Evolutionary conservation across 2,113 vertebrate species (phyloP), one percentile per base, ranked within the genome.

Genomic region (Sapajus apella): DNA sequence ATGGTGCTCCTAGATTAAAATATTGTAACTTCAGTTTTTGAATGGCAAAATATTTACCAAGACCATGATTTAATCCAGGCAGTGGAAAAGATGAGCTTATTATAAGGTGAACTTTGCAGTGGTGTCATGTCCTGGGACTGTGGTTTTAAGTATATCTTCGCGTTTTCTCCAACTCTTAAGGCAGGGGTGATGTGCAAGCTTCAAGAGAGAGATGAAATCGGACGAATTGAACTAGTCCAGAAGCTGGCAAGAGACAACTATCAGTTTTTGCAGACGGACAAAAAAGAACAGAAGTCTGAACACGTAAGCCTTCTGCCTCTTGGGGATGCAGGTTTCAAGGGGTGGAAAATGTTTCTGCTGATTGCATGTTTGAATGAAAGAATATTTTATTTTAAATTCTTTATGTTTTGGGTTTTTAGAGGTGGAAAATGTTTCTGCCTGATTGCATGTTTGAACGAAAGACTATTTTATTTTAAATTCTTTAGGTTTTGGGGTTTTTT

Each of bases 51-150:
- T 4, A 73, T 87, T 87, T 95, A 58, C 66, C 0, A 1, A 83
- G 91, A 97, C 96, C 91, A 98, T 97, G 97, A 98, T 97, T 95
- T 90, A 95, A 90, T 81, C 58, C 56, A 45, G 91, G 52, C 18
- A 14, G 61, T 45, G 70, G 95, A 91, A 95, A 95, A 98, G 96
- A 98, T 98, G 97, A n/a, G 1, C 87, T 98, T 98, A 45, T 97
- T 97, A 32, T 99, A 96, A 98, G 92, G 95, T 75, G 97, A 91
- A 97, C 97, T 97, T 3, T 83, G 66, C 83, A 86, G 85, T 1
- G 8, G 86, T 97, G 98, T 95, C 97, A 99, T 99, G 99, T 99
- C 99, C 97, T 99, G 99, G 99, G 99, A 99, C 50, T 99, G 99
- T 98, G 99, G 99, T 97, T 99, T 99, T 97, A 99, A 98, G 98